These are phyloP conservation scores for Bovichtus diacanthus DNA, from an alignment of 2,797 vertebrate genomes.

Conservation along the genomic window DNA sequence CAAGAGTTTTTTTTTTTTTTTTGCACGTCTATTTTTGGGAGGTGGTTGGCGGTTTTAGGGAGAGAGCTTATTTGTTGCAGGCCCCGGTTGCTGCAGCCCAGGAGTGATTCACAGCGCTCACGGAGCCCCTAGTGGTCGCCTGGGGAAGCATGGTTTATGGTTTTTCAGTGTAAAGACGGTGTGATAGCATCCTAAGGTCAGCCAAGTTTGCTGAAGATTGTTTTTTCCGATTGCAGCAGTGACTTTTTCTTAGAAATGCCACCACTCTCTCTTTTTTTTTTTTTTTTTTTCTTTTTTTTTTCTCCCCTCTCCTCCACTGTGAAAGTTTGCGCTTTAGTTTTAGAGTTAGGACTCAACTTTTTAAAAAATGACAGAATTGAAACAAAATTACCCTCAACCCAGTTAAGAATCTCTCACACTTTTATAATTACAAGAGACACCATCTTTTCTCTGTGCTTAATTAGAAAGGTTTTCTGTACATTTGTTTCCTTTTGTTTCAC, in stretches of 20 bases:
- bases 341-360: slow-evolving; percentile 49
- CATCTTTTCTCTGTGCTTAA: slow-evolving; percentile 80
- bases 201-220: slow-evolving; percentile 11
- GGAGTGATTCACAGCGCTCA: slow-evolving; percentile 22
- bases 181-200: slow-evolving; percentile 14
- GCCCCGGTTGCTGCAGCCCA: slow-evolving; percentile 49
- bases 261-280: neutral
- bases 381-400: slow-evolving; percentile 51
- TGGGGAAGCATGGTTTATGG: neutral
- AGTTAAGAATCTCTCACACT: slow-evolving; percentile 81
- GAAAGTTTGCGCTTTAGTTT: slow-evolving; percentile 55
- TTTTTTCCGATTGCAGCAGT: neutral
- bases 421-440: slow-evolving; percentile 81
- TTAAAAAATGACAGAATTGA: slow-evolving; percentile 41
- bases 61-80: slow-evolving; percentile 61
- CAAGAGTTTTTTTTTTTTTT: neutral
- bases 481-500: slow-evolving; percentile 82
- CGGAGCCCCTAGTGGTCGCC: slow-evolving; percentile 61
- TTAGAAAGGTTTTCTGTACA: slow-evolving; percentile 80
- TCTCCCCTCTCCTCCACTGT: too few species aligned
- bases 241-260: slow-evolving; percentile 13
- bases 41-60: slow-evolving; percentile 48
- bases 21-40: slow-evolving; percentile 49
- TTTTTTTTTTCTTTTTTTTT: neutral
- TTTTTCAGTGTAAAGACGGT: neutral